Conservation (phyloP, 2,888 invertebrate genomes). For the Fragum whitleyi region DNA sequence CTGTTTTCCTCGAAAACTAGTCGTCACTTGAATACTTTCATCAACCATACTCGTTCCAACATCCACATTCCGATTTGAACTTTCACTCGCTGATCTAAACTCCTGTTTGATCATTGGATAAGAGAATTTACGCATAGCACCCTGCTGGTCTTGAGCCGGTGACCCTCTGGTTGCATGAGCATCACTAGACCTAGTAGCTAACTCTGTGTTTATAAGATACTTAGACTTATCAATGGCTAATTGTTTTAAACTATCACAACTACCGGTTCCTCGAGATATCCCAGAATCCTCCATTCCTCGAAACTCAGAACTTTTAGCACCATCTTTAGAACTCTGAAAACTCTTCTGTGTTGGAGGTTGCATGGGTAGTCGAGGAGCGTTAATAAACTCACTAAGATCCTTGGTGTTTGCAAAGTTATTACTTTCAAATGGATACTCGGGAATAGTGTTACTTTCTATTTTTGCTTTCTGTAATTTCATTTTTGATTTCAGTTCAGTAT, state of each 20-base stretch:
- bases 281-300: conserved; percentile 72
- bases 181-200: conserved; percentile 71
- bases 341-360: conserved; percentile 71
- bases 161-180: conserved; percentile 50
- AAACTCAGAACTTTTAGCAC: conserved; percentile 54
- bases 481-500: conserved; percentile 78
- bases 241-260: conserved; percentile 77
- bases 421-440: conserved; percentile 70
- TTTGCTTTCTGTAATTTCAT: conserved; percentile 81
- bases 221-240: conserved; percentile 80
- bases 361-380: conserved; percentile 63
- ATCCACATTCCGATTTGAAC: conserved; percentile 64
- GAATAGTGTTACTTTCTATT: conserved; percentile 75
- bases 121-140: conserved; percentile 71
- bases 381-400: conserved; percentile 66
- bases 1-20: conserved; percentile 64
- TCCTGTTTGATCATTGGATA: conserved; percentile 69
- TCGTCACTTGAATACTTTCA: conserved; percentile 65
- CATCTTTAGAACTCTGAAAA: conserved; percentile 63
- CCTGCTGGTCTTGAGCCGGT: conserved; percentile 53
- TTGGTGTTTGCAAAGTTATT: conserved; percentile 63
- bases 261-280: conserved; percentile 71
- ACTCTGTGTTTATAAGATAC: conserved; percentile 77
- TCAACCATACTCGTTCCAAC: conserved; percentile 71
- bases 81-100: conserved; percentile 58